Conservation (phyloP, 2,797 vertebrate genomes). For the Strix occidentalis region DNA sequence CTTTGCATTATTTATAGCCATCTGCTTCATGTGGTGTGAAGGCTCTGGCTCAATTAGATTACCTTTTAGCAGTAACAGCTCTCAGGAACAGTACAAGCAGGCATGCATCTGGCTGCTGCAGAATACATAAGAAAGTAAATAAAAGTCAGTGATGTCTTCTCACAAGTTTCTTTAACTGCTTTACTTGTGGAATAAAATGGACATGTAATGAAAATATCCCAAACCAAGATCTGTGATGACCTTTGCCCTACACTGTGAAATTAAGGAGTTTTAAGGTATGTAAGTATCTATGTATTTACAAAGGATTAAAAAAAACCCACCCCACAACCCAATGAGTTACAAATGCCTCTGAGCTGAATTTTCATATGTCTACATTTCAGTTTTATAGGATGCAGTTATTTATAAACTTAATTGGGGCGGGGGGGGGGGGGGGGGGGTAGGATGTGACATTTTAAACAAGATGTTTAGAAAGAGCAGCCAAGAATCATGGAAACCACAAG, state of each 20-base stretch:
- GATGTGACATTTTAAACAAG: not conserved
- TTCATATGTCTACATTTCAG: not conserved
- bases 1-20: constrained; percentile 47
- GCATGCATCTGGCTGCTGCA: not conserved
- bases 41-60: constrained; percentile 29
- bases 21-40: constrained; percentile 40
- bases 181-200: not conserved
- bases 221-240: not conserved
- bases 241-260: not conserved
- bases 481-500: not conserved
- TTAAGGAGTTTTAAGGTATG: not conserved
- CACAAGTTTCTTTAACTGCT: not conserved
- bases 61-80: constrained; percentile 39
- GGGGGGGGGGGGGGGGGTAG: too few relatives aligned
- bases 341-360: not conserved
- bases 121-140: constrained; percentile 7
- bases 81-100: constrained; percentile 1
- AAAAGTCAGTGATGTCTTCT: not conserved
- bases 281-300: not conserved
- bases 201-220: not conserved
- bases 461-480: not conserved
- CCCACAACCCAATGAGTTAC: not conserved
- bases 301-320: not conserved
- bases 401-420: not conserved
- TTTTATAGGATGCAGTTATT: not conserved